Base-by-base conservation (phyloP, 1,140 invertebrate genomes). In the Littorina saxatilis region DNA sequence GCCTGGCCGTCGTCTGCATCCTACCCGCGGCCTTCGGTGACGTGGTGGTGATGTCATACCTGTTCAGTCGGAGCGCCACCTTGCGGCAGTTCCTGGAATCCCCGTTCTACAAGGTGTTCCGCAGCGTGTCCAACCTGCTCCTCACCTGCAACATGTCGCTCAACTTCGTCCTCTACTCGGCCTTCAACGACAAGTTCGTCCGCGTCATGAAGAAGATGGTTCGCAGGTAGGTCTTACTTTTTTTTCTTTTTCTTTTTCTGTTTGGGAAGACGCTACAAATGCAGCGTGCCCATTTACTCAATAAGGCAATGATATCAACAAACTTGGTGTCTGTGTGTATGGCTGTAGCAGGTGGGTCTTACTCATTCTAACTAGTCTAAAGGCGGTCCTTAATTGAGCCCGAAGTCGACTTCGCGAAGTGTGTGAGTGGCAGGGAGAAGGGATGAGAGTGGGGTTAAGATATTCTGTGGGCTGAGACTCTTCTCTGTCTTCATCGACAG, bases 111-210 rank as follows among this genome's bases (percentile, higher is more conserved):
- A 76, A 73, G 7, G 84, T 82, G 29, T 81, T 86, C 35, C 85
- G 85, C 39, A 84, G 84, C 39, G 73, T 88, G 13, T 85, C 86
- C 27, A 89, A 88, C 73, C 66, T 88, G 15, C 80, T 90, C n/a
- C 87, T 90, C 29, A 85, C 84, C 83, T 79, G 84, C 55, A 88
- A 90, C 75, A 84, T 87, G 7, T 88, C 88, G 1, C 82, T 89
- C 3, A 90, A 90, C 79, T 89, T 89, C 81, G 85, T 90, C 2
- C 83, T 89, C 15, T 89, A 90, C 79, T 88, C 86, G 77, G 85
- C 87, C 63, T 88, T 89, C 70, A 89, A 90, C 80, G 80, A 86
- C 58, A 89, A 88, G 80, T 90, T 89, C 80, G 52, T 75, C 2
- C 32, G 76, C 7, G 76, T 78, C 50, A 40, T 78, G 76, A 43